phyloP scores from a whole-genome alignment of 1,140 invertebrate species.

The Holotrichia oblita region DNA sequence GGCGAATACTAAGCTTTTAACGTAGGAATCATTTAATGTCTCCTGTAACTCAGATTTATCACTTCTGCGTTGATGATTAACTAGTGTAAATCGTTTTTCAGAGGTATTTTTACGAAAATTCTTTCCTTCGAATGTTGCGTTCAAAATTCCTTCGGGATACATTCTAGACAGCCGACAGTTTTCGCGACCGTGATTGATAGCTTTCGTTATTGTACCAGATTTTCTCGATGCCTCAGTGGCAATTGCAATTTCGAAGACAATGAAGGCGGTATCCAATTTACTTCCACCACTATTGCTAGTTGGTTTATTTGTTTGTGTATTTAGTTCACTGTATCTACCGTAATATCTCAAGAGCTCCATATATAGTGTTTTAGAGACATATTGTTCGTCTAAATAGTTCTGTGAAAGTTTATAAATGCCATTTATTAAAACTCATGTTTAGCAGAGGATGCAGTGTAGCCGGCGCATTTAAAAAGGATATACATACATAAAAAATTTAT shows the following conservation, averaged over 20 bases:
- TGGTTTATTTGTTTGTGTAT: background rate
- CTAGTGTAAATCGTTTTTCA: background rate
- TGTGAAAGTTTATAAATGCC: background rate
- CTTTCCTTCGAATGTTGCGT: background rate
- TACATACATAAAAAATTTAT: background rate
- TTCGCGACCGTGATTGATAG: background rate
- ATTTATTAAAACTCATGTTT: background rate
- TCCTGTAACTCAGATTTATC: background rate
- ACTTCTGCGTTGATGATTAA: background rate
- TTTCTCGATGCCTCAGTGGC: background rate
- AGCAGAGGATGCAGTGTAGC: background rate
- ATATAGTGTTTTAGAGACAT: background rate
- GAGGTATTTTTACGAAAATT: background rate
- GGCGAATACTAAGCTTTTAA: background rate
- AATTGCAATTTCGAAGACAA: constrained; percentile 8
- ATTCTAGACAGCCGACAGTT: background rate
- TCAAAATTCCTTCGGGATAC: background rate
- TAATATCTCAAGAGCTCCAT: background rate
- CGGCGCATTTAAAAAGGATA: background rate
- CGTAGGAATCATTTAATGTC: background rate
- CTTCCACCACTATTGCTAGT: background rate
- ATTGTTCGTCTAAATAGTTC: background rate
- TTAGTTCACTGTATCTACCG: background rate
- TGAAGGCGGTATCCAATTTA: background rate
- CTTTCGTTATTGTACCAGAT: constrained; percentile 7